Percentiles rank a stretch among this genome's conserved stretches.
These are phyloP conservation scores for Doris montereyensis DNA, from an alignment of 2,888 invertebrate genomes.

Conservation along the genomic window DNA sequence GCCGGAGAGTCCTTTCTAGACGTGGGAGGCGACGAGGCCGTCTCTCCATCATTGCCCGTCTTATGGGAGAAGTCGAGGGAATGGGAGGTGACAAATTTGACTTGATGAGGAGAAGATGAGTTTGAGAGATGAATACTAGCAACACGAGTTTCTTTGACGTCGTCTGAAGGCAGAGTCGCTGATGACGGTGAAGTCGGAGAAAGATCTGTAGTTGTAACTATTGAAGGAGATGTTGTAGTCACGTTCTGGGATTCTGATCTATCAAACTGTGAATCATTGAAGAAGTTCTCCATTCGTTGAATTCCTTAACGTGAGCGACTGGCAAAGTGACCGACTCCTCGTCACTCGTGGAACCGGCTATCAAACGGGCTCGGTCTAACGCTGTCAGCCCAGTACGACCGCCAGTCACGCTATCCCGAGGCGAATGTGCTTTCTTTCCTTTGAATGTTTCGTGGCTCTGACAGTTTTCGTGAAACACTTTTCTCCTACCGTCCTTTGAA, in stretches of 20 bases:
- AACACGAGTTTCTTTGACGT: conserved; percentile 18
- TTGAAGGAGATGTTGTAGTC: too few species aligned
- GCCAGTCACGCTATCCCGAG: conserved; percentile 31
- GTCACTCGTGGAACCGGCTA: conserved; percentile 38
- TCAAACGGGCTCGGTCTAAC: conserved; percentile 37
- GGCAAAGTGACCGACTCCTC: conserved; percentile 35
- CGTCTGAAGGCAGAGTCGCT: neutral
- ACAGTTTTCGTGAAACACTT: too few species aligned
- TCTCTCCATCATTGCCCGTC: neutral
- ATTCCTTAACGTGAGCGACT: conserved; percentile 33
- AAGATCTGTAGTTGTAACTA: neutral
- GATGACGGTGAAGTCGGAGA: neutral
- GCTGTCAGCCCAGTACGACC: conserved; percentile 31
- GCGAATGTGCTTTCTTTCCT: too few species aligned
- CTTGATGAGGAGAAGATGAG: conserved; percentile 1
- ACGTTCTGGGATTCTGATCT: too few species aligned
- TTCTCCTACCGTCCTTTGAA: conserved; percentile 27
- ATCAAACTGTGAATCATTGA: conserved; percentile 18
- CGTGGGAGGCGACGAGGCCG: neutral
- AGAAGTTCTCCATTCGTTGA: conserved; percentile 25
- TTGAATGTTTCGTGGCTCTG: too few species aligned
- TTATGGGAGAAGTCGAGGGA: conserved; percentile 15
- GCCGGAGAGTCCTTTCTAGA: conserved; percentile 2
- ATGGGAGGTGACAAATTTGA: conserved; percentile 32
- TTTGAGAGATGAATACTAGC: conserved; percentile 17